Conservation (phyloP, 2,888 invertebrate species). For the Xestia rhomboidea region DNA sequence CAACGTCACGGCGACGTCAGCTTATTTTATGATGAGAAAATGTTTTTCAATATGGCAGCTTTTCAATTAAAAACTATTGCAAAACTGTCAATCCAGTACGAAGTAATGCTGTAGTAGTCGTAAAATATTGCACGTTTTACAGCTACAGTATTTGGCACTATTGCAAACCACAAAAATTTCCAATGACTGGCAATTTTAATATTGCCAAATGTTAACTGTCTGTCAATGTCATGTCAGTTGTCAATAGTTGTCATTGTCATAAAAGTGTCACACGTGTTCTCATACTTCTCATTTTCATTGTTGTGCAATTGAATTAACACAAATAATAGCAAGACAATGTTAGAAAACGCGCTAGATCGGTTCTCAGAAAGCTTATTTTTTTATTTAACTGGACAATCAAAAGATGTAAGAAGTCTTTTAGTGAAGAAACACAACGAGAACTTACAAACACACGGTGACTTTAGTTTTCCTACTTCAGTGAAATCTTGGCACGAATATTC, state of each 20-base stretch:
- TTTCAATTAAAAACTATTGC: not conserved
- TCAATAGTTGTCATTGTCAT: constrained; percentile 21
- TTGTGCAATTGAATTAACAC: constrained; percentile 5
- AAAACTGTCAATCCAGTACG: not conserved
- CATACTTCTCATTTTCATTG: constrained; percentile 11
- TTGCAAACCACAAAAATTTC: not conserved
- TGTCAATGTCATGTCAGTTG: not conserved
- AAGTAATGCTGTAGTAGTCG: not conserved
- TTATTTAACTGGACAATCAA: constrained; percentile 72
- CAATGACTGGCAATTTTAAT: no score
- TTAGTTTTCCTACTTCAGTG: constrained; percentile 91
- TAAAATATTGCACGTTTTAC: not conserved
- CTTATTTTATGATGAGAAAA: constrained; percentile 46
- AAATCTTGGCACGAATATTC: constrained; percentile 90
- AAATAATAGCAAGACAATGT: constrained; percentile 64
- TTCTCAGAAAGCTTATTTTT: constrained; percentile 74
- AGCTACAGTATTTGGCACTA: not conserved
- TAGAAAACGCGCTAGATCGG: constrained; percentile 73
- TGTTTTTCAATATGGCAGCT: constrained; percentile 14
- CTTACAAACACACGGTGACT: constrained; percentile 90
- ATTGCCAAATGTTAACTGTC: not conserved
- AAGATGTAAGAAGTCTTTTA: constrained; percentile 72
- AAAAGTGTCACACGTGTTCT: constrained; percentile 48
- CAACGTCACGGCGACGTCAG: constrained; percentile 78
- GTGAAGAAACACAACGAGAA: constrained; percentile 91